These are phyloP conservation scores for Taenaris catops DNA, from an alignment of 2,888 invertebrate species.

Conservation along the genomic window DNA sequence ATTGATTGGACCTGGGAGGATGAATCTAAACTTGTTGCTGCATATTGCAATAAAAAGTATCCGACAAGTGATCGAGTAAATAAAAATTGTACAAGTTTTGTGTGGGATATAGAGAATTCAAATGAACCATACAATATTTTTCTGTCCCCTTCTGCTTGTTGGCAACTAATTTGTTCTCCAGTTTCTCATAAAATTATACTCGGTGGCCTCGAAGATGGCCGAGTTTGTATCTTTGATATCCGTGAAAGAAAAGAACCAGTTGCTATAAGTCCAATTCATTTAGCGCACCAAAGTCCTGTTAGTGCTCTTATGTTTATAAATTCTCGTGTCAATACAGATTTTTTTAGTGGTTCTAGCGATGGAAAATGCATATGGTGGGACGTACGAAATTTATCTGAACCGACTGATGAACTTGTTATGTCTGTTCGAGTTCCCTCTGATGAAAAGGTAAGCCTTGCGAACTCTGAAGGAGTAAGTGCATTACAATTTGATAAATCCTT, in stretches of 20 bases:
- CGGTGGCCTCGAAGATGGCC: slow-evolving; percentile 46
- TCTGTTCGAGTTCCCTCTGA: slow-evolving; percentile 71
- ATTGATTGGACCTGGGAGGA: slow-evolving; percentile 84
- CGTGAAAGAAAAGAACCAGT: slow-evolving; percentile 86
- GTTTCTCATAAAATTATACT: slow-evolving; percentile 33
- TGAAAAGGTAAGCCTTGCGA: slow-evolving; percentile 57
- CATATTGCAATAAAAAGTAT: slow-evolving; percentile 69
- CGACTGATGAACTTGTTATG: slow-evolving; percentile 78
- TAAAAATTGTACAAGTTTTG: slow-evolving; percentile 73
- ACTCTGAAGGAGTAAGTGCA: slow-evolving; percentile 80
- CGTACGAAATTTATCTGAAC: slow-evolving; percentile 77
- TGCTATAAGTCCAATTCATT: slow-evolving; percentile 75
- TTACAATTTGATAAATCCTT: slow-evolving; percentile 84
- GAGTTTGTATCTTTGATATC: slow-evolving; percentile 83
- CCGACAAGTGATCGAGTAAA: slow-evolving; percentile 30
- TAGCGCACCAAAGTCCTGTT: slow-evolving; percentile 68
- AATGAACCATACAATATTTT: slow-evolving; percentile 30
- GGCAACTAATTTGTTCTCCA: slow-evolving; percentile 44
- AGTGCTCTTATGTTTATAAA: slow-evolving; percentile 75
- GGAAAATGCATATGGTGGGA: slow-evolving; percentile 84
- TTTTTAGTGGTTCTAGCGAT: slow-evolving; percentile 81
- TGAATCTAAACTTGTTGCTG: slow-evolving; percentile 80
- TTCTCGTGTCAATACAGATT: slow-evolving; percentile 78
- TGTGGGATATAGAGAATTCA: slow-evolving; percentile 81
- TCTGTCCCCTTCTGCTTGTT: slow-evolving; percentile 39